These are phyloP conservation scores for Phrixothrix hirtus DNA, from an alignment of 2,888 invertebrate species.

Conservation along the genomic window DNA sequence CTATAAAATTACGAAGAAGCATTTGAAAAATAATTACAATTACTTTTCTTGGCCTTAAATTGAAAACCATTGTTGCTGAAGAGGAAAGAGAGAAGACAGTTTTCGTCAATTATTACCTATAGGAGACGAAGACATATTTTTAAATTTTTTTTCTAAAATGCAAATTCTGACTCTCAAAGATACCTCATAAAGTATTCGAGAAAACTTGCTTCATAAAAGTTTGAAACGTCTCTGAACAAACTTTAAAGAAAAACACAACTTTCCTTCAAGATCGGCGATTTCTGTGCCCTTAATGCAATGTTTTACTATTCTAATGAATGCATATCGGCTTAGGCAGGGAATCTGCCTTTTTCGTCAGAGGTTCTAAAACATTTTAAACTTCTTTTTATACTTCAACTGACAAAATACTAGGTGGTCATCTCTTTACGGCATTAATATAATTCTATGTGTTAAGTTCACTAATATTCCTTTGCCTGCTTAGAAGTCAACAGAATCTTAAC, in stretches of 20 bases:
- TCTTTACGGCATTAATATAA: background rate
- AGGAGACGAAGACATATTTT: background rate
- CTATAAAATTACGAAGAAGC: no score
- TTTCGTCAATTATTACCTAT: no score
- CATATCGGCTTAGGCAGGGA: slow-evolving; percentile 49
- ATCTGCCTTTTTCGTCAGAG: slow-evolving; percentile 27
- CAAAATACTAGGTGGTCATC: background rate
- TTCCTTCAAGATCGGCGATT: slow-evolving; percentile 46
- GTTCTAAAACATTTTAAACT: slow-evolving; percentile 14
- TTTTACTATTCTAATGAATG: slow-evolving; percentile 54
- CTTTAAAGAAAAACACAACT: slow-evolving; percentile 52
- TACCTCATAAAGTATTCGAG: slow-evolving; percentile 46
- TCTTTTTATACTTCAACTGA: background rate
- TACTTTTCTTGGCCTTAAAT: no score
- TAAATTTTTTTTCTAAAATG: slow-evolving; percentile 35
- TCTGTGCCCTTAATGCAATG: slow-evolving; percentile 49
- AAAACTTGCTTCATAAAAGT: slow-evolving; percentile 49
- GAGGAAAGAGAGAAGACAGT: no score
- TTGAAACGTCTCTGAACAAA: slow-evolving; percentile 45
- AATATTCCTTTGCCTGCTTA: no score
- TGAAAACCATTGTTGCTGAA: no score
- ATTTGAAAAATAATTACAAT: no score
- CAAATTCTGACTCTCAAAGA: slow-evolving; percentile 46
- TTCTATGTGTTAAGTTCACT: slow-evolving; percentile 44
- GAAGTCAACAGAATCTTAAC: slow-evolving; percentile 45